Evolutionary conservation across 2,797 vertebrate species (phyloP), one percentile per base, ranked within the genome.

Genomic region (Malurus leucopterus): DNA sequence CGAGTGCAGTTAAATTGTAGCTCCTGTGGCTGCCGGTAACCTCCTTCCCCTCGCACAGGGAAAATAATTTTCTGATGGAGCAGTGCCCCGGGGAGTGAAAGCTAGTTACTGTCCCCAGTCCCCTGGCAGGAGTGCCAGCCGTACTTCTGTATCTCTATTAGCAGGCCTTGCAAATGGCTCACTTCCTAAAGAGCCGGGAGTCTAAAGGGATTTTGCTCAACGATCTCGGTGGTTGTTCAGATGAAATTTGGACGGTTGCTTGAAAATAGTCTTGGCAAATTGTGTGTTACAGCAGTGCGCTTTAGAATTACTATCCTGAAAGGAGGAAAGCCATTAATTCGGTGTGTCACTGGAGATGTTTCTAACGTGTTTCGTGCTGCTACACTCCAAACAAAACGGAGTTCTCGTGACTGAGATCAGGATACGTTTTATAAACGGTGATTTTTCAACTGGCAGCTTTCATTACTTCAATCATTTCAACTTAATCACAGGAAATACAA

Each of bases 181-280:
- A 0, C 30, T 51, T 24, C 67, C 34, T 1, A 10, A 30, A 27
- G 41, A 61, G 54, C 34, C 2, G 1, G 6, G 20, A 16, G 7
- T 15, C n/a, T 6, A 0, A 2, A n/a, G 13, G 46, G 23, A 15
- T 0, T 53, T 16, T 38, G 29, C 30, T 49, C 24, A 6, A 2
- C 1, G 1, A 12, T 2, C 50, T 29, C 2, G 2, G 6, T 5
- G 27, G 0, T 57, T 29, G 5, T 8, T 32, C 59, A 0, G 9
- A 11, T 3, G 24, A 46, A 30, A 22, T 30, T 22, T 62, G 15
- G 67, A 2, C 15, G 0, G 13, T 9, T 41, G 13, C 13, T 34
- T 62, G 63, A 4, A 62, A 14, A 30, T 0, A 5, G 13, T 16
- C 14, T 40, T 58, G 3, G 0, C 24, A 17, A 27, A 8, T 2